Evolutionary conservation across 2,113 vertebrate species (phyloP), one percentile per base, ranked within the genome.

Genomic region (Chelonoidis abingdonii): DNA sequence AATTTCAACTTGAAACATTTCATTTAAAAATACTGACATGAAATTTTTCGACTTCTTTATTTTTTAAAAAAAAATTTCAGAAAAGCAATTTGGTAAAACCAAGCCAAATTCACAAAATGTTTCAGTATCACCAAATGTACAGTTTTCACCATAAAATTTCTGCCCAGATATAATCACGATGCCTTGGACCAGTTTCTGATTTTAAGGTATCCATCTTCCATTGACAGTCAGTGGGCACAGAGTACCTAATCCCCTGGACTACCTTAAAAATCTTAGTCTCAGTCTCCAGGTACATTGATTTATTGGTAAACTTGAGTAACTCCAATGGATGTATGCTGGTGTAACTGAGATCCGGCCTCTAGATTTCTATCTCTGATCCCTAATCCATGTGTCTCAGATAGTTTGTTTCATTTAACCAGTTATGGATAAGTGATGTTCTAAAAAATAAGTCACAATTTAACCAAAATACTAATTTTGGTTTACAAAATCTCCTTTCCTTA

Each of bases 401-500:
- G 31, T 69, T 19, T n/a, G 17, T 19, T n/a, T 4, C 35, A n/a
- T n/a, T 21, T 14, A n/a, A 69, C 6, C 65, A n/a, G 14, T 69
- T 21, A 27, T 59, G 56, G 56, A 10, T 59, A 29, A 59, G 56
- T 59, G 56, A 29, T 29, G 25, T 6, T 56, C 27, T 59, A 59
- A 59, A 57, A 27, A 57, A 53, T 53, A 52, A 24, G 10, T 57
- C 56, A 59, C 25, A 59, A 59, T 59, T 59, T 59, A 29, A 29
- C 27, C 24, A 80, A n/a, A 90, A 87, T 16, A 41, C 25, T 57
- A 14, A 35, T 91, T 82, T 41, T 4, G 7, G 9, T 78, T 69
- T 96, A 93, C 53, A 17, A 88, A 85, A 79, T 89, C 83, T 47
- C 38, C 24, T 89, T 89, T 88, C 19, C 84, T 88, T 59, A 59